phyloP scores from a whole-genome alignment of 2,113 vertebrate species.

The Ailurus styani region DNA sequence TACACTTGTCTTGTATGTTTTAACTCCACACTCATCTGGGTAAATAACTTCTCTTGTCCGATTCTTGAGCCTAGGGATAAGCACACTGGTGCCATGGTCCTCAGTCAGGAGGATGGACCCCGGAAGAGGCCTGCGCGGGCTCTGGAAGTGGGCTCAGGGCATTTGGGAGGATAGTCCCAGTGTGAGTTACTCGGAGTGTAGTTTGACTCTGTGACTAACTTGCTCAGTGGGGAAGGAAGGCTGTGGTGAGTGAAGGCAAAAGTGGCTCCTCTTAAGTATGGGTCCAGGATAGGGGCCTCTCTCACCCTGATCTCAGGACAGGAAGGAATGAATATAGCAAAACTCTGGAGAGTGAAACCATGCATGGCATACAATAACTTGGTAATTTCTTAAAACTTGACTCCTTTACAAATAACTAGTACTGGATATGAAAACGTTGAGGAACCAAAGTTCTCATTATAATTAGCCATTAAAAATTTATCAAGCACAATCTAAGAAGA shows the following conservation, averaged over 20 bases:
- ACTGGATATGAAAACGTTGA: neutral
- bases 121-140: accelerated
- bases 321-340: neutral
- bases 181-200: too few relatives aligned
- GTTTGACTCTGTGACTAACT: neutral
- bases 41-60: neutral
- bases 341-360: neutral
- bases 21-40: neutral
- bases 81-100: neutral
- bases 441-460: neutral
- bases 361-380: neutral
- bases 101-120: neutral
- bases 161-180: neutral
- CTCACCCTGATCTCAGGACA: neutral
- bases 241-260: neutral
- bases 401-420: neutral
- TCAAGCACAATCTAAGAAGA: neutral
- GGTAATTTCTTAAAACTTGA: neutral
- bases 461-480: neutral
- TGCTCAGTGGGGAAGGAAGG: neutral
- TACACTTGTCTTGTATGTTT: neutral
- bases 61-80: neutral
- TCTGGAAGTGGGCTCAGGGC: neutral
- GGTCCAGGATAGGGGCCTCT: neutral
- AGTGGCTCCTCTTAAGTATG: neutral